phyloP scores from a whole-genome alignment of 1,140 invertebrate genomes.

The Paraescarpia echinospica region DNA sequence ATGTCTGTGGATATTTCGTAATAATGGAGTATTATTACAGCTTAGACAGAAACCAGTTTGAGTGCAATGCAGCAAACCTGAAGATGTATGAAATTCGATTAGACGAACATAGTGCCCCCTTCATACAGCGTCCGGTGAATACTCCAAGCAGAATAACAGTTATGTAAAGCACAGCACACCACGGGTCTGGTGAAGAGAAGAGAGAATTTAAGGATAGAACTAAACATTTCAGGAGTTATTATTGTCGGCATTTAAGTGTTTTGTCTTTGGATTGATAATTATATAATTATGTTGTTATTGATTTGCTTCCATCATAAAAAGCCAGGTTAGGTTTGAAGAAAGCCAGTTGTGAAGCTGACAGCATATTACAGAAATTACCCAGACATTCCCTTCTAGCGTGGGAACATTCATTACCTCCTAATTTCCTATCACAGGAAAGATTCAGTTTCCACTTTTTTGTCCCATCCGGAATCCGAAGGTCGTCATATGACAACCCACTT shows the following conservation, averaged over 20 bases:
- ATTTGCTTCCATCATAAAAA: neutral
- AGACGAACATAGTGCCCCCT: neutral
- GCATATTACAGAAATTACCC: neutral
- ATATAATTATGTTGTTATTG: neutral
- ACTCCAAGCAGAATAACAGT: neutral
- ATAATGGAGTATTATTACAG: neutral
- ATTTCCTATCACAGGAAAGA: neutral
- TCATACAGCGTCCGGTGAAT: neutral
- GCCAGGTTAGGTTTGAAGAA: neutral
- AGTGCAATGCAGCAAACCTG: neutral
- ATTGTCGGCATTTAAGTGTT: neutral
- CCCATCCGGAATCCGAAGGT: neutral
- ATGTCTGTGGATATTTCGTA: neutral
- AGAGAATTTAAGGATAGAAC: neutral
- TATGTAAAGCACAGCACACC: neutral
- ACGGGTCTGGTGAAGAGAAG: neutral
- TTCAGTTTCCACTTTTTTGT: neutral
- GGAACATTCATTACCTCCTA: neutral
- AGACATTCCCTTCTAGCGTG: neutral
- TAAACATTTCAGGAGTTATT: neutral
- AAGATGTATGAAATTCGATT: neutral
- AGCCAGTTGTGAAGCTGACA: neutral
- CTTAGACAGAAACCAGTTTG: neutral
- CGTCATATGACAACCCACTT: neutral
- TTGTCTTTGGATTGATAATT: neutral